Conservation (phyloP, 2,113 vertebrate species). For the Chaetodon auriga region DNA sequence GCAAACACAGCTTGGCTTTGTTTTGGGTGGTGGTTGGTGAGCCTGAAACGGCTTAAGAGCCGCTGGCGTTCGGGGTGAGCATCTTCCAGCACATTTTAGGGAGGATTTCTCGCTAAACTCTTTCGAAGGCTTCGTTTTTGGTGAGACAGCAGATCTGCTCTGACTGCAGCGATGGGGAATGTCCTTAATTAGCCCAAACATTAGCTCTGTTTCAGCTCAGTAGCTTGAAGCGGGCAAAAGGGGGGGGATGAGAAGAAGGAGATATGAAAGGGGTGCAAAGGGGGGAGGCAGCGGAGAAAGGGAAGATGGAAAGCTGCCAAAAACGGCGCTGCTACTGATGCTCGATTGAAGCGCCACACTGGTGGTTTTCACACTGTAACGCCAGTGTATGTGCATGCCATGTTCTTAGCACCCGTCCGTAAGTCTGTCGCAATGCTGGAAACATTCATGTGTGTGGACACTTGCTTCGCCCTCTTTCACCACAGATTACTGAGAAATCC, state of each 20-base stretch:
- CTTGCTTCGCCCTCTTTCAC: not conserved
- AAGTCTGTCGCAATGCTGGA: not conserved
- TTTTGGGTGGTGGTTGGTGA: not conserved
- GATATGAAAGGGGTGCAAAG: not conserved
- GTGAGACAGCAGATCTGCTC: conserved; percentile 42
- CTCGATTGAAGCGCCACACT: not conserved
- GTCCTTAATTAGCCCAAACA: conserved; percentile 75
- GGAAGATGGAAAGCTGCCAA: not conserved
- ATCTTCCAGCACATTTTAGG: conserved; percentile 48
- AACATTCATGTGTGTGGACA: not conserved
- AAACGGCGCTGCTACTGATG: not conserved
- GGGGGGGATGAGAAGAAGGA: conserved; percentile 11
- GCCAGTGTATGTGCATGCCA: not conserved
- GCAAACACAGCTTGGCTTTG: conserved; percentile 32
- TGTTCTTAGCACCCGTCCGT: not conserved
- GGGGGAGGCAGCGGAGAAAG: not conserved
- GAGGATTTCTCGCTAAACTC: conserved; percentile 46
- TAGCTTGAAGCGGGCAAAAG: conserved; percentile 43
- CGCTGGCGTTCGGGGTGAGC: conserved; percentile 25
- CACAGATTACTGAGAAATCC: conserved; percentile 1
- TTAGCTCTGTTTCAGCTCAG: conserved; percentile 61
- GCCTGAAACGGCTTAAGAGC: conserved; percentile 18
- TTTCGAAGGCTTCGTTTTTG: conserved; percentile 56
- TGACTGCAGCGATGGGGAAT: conserved; percentile 34
- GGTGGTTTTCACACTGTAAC: not conserved